Percentiles rank a stretch among this genome's conserved stretches.
phyloP scores from a whole-genome alignment of 1,140 invertebrate species.

The Alviniconcha marisindica region DNA sequence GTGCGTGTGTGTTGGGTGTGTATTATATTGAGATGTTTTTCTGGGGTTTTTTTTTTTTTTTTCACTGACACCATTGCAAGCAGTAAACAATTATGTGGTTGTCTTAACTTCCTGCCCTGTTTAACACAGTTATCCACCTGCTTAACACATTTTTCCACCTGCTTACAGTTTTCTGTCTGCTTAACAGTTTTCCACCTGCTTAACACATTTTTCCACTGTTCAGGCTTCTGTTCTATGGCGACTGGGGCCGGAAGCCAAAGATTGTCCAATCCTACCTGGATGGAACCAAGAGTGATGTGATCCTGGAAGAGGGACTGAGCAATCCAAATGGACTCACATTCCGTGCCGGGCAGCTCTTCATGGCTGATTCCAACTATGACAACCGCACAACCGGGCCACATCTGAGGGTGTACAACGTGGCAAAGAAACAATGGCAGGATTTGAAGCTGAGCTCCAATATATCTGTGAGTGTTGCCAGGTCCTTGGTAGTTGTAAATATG shows the following conservation, averaged over 20 bases:
- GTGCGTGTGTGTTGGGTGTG: too few species aligned
- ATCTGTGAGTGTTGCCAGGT: conserved; percentile 40
- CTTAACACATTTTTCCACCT: too few species aligned
- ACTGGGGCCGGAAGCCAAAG: conserved; percentile 60
- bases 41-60: too few species aligned
- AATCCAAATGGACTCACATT: conserved; percentile 61
- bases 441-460: conserved; percentile 50
- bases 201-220: too few species aligned
- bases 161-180: too few species aligned
- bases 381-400: conserved; percentile 48
- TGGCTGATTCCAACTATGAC: conserved; percentile 60
- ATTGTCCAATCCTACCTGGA: conserved; percentile 55
- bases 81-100: too few species aligned
- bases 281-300: conserved; percentile 50
- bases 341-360: conserved; percentile 52
- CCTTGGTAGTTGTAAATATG: background rate
- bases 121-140: too few species aligned
- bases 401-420: conserved; percentile 51
- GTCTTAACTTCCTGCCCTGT: too few species aligned
- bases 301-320: conserved; percentile 50
- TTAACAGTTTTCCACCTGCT: too few species aligned
- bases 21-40: too few species aligned
- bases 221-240: conserved; percentile 62
- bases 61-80: too few species aligned
- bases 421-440: conserved; percentile 47